Percentiles rank a stretch among this genome's conserved stretches.
These are phyloP conservation scores for Engraulis encrasicolus DNA, from an alignment of 2,113 vertebrate genomes.

Conservation along the genomic window DNA sequence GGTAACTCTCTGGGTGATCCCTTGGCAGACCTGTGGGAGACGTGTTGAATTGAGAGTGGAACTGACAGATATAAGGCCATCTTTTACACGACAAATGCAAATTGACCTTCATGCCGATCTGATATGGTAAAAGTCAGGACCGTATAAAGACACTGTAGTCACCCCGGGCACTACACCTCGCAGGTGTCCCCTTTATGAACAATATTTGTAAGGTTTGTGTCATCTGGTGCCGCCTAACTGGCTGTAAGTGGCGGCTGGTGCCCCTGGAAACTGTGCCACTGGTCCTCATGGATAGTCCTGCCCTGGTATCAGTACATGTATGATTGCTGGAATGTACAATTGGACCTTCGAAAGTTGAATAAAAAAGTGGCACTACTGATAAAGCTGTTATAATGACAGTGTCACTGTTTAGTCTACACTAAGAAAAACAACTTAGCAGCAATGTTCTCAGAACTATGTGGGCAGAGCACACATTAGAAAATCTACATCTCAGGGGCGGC, in stretches of 20 bases:
- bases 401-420: background rate
- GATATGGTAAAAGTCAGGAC: too few relatives aligned
- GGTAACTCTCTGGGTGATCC: constrained; percentile 94
- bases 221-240: too few relatives aligned
- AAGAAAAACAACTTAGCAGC: background rate
- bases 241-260: too few relatives aligned
- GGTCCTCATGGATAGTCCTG: too few relatives aligned
- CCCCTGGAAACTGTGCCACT: too few relatives aligned
- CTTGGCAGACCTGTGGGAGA: constrained; percentile 83
- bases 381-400: background rate
- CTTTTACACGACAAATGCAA: background rate
- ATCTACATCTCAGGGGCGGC: background rate
- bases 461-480: background rate
- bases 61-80: background rate
- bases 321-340: background rate
- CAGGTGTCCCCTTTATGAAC: too few relatives aligned
- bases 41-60: background rate
- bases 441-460: background rate
- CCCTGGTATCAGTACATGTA: too few relatives aligned
- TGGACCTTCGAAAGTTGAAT: background rate
- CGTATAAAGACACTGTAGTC: too few relatives aligned
- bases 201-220: too few relatives aligned
- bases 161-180: too few relatives aligned
- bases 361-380: background rate
- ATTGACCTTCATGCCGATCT: background rate